Conservation (phyloP, 2,888 invertebrate genomes). For the Uropetala carovei region DNA sequence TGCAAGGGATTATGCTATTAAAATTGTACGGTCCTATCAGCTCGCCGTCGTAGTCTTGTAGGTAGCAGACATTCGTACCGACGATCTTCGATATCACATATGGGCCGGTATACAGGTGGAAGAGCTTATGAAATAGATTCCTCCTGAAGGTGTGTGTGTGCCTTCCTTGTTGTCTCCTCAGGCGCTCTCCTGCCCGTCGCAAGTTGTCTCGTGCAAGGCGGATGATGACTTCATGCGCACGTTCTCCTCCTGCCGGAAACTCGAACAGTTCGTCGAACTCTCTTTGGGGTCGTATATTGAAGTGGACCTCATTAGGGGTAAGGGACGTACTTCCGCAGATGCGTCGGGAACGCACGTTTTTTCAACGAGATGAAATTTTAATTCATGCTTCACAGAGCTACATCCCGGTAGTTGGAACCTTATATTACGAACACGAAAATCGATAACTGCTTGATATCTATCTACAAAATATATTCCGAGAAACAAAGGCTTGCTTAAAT, state of each 20-base stretch:
- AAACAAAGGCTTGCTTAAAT: not conserved
- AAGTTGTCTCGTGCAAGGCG: no score
- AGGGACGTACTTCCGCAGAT: not conserved
- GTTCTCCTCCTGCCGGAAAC: not conserved
- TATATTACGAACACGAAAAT: not conserved
- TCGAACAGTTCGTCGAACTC: not conserved
- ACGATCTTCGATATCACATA: no score
- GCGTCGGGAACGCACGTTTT: not conserved
- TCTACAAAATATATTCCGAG: not conserved
- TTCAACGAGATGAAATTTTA: not conserved
- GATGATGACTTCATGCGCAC: no score
- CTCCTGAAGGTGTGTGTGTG: not conserved
- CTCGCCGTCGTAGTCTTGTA: no score
- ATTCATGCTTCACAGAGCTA: not conserved
- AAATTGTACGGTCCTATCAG: no score
- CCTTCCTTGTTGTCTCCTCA: not conserved
- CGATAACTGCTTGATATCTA: not conserved
- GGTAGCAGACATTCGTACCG: no score
- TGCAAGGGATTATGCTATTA: no score
- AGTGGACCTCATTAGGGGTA: not conserved
- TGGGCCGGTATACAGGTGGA: no score
- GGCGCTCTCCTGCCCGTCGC: not conserved
- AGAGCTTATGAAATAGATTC: not conserved
- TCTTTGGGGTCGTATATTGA: not conserved
- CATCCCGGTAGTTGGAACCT: not conserved